Evolutionary conservation across 1,140 invertebrate species (phyloP).

Genomic region (Wiebesia pumilae): DNA sequence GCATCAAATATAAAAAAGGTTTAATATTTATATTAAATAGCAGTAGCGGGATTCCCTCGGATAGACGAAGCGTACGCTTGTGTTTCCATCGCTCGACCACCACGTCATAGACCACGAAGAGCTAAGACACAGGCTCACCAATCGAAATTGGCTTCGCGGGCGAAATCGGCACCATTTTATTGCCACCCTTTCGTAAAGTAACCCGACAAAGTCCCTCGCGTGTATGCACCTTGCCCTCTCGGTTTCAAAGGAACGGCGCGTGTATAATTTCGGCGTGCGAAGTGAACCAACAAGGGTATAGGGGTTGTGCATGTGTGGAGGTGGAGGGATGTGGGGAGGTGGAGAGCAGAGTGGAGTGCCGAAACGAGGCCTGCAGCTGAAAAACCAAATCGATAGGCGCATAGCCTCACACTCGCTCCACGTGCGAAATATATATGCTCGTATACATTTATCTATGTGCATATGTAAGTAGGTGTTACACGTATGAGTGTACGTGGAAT

Average conservation of each 20-base stretch:
- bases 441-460: slow-evolving; percentile 43
- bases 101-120: neutral
- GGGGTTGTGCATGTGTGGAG: too few species aligned
- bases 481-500: slow-evolving; percentile 1
- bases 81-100: too few species aligned
- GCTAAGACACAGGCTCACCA: neutral
- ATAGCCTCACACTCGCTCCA: slow-evolving; percentile 58
- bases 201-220: too few species aligned
- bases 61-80: too few species aligned
- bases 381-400: slow-evolving; percentile 74
- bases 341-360: slow-evolving; percentile 54
- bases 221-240: slow-evolving; percentile 24
- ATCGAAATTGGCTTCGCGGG: slow-evolving; percentile 11
- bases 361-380: slow-evolving; percentile 69
- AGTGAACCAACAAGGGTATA: slow-evolving; percentile 31
- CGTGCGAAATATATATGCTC: slow-evolving; percentile 48
- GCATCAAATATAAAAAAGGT: too few species aligned
- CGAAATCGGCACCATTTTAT: slow-evolving; percentile 38
- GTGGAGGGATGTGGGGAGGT: slow-evolving; percentile 19
- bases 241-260: slow-evolving; percentile 58
- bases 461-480: neutral
- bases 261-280: slow-evolving; percentile 52
- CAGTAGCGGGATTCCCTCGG: too few species aligned
- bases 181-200: neutral
- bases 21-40: slow-evolving; percentile 14